Conservation (phyloP, 2,113 vertebrate genomes). For the Desmodus rotundus region DNA sequence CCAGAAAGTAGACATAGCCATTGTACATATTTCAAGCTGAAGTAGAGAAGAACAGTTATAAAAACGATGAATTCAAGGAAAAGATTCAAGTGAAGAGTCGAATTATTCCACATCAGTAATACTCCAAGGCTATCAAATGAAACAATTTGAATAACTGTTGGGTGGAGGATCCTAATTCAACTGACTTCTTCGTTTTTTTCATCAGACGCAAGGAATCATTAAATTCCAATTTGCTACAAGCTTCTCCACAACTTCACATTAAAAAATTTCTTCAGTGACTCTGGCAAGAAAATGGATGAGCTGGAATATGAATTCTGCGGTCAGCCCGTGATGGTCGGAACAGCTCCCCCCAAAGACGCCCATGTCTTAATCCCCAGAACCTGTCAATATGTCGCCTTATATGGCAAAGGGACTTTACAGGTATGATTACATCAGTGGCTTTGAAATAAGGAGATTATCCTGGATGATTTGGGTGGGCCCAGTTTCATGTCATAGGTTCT, state of each 20-base stretch:
- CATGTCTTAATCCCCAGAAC: neutral
- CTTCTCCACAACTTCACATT: neutral
- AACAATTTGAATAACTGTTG: neutral
- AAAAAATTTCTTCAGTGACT: neutral
- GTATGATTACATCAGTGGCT: neutral
- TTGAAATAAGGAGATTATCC: neutral
- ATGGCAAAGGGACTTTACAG: neutral
- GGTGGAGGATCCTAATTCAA: neutral
- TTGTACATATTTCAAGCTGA: neutral
- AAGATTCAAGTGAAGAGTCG: constrained; percentile 11
- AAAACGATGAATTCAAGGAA: constrained; percentile 8
- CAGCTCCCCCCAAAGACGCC: neutral
- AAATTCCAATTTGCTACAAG: constrained; percentile 28
- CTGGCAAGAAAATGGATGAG: neutral
- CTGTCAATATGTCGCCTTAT: neutral
- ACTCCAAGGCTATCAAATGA: neutral
- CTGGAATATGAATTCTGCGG: neutral
- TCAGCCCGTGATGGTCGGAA: neutral
- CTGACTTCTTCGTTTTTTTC: constrained; percentile 3
- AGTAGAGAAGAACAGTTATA: neutral
- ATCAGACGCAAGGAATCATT: neutral
- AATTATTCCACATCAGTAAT: neutral
- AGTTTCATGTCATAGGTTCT: neutral
- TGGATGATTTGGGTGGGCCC: neutral
- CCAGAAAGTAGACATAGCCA: neutral